Evolutionary conservation across 2,113 vertebrate genomes (phyloP).

Genomic region (Alouatta palliata): DNA sequence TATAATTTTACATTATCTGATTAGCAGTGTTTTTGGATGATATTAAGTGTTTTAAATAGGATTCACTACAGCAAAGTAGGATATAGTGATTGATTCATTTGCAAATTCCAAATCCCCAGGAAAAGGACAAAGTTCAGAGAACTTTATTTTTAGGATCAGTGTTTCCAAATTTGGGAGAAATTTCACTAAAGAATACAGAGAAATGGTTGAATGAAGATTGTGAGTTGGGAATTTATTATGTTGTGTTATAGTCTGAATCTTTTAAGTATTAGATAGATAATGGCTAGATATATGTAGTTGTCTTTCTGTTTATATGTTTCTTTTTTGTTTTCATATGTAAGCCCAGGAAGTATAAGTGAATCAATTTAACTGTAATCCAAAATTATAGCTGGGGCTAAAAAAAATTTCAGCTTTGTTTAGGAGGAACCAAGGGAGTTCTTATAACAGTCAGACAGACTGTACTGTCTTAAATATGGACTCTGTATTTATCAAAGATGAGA

Average conservation of each 20-base stretch:
- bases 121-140: slow-evolving; percentile 20
- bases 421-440: not conserved
- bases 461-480: not conserved
- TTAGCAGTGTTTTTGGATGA: not conserved
- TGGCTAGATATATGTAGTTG: not conserved
- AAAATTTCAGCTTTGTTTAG: not conserved
- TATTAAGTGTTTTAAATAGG: slow-evolving; percentile 3
- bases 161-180: slow-evolving; percentile 29
- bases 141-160: slow-evolving; percentile 41
- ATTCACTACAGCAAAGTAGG: not conserved
- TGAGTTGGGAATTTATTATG: not conserved
- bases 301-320: not conserved
- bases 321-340: not conserved
- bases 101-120: not conserved
- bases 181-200: slow-evolving; percentile 3
- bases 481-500: not conserved
- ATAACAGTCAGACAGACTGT: not conserved
- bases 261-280: slow-evolving; percentile 25
- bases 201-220: slow-evolving; percentile 15
- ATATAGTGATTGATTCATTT: slow-evolving; percentile 24
- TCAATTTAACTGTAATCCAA: not conserved
- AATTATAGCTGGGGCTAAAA: not conserved
- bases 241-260: slow-evolving; percentile 36
- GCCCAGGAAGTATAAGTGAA: not conserved
- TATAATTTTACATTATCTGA: not conserved